Evolutionary conservation across 1,140 invertebrate species (phyloP), one percentile per base, ranked within the genome.

Genomic region (Drosophila grimshawi): DNA sequence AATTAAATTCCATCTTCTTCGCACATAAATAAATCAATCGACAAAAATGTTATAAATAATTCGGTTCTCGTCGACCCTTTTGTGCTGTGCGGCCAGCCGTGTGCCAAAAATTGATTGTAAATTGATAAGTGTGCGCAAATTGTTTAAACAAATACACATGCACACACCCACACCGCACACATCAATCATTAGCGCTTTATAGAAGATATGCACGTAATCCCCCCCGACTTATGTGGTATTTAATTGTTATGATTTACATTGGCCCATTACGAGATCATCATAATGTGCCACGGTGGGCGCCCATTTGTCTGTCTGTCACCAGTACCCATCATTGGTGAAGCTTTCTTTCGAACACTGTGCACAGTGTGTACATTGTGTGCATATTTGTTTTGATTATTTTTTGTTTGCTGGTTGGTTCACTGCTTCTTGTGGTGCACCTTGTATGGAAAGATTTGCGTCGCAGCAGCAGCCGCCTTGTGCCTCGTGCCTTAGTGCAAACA

Each of bases 61-160:
- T 83, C 63, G 66, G 64, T 69, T 89, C n/a, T 43, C 39, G 10
- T 80, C 78, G 70, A 89, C 37, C 62, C 72, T 73, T 55, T 66
- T 63, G 41, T 19, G 41, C 33, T 48, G 7, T 5, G 45, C 29
- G 19, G 19, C 1, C n/a, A 41, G 77, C 65, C 68, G 72, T 76
- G 72, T 65, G 78, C 65, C 78, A 82, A 73, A 85, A 88, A 83
- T 88, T 81, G 76, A 81, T 83, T 76, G 80, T 88, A 80, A 88
- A 88, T 88, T 77, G 83, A 89, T 88, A 89, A 88, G 71, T 82
- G 83, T 55, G 49, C 65, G 79, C 77, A 51, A 86, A 88, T 86
- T 86, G 83, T 49, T 83, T 82, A 68, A 68, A 62, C 76, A 86
- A 86, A 86, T 57, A 30, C 35, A 56, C 32, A 19, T 27, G 27